Conservation (phyloP, 2,113 vertebrate genomes). For the Pica pica region DNA sequence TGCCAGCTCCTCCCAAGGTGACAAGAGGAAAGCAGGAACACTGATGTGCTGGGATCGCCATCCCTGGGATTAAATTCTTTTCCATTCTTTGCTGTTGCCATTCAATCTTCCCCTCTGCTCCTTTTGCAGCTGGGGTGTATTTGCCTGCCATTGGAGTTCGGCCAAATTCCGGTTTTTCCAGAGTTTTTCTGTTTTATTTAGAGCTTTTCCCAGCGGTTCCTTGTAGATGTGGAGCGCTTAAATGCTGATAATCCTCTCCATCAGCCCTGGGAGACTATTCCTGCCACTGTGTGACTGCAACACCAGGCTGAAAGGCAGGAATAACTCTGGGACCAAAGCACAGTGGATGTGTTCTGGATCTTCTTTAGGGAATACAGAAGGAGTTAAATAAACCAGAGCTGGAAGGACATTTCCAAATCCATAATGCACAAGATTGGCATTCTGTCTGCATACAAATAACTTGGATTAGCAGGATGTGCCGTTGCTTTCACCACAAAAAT, state of each 20-base stretch:
- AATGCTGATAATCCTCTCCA: neutral
- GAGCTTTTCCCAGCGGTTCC: neutral
- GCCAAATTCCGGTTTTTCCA: neutral
- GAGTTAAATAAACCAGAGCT: neutral
- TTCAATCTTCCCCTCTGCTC: neutral
- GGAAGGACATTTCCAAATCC: neutral
- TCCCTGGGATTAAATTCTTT: too few species aligned
- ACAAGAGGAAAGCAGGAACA: neutral
- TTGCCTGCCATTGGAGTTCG: neutral
- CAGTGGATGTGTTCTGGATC: neutral
- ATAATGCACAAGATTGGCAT: fast-evolving
- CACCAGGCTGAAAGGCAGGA: neutral
- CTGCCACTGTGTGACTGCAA: neutral
- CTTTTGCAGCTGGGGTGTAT: neutral
- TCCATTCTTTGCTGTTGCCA: neutral
- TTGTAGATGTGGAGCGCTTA: too few species aligned
- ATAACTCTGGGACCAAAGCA: neutral
- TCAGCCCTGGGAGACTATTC: neutral
- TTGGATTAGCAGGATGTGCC: neutral
- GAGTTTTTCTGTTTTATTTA: neutral
- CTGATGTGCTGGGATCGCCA: neutral
- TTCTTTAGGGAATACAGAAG: neutral
- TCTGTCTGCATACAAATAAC: neutral
- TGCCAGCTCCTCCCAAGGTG: neutral
- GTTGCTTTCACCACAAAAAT: neutral